Percentiles rank a stretch among this genome's conserved stretches.
phyloP scores from a whole-genome alignment of 1,140 invertebrate genomes.

The Prorops nasuta region DNA sequence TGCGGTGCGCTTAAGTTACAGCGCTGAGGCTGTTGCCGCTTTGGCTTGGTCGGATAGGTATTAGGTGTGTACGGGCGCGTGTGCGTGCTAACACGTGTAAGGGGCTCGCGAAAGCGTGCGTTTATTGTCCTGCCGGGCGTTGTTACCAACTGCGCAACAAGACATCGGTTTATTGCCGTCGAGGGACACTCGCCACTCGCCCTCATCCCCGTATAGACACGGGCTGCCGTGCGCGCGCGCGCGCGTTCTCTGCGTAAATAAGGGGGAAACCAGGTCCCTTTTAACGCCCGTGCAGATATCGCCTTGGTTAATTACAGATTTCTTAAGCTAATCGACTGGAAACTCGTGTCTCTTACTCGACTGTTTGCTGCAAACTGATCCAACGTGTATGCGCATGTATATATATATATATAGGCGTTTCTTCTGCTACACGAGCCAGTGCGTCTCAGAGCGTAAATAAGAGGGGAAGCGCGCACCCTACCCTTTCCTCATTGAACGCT shows the following conservation, averaged over 20 bases:
- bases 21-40: too few relatives aligned
- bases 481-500: too few relatives aligned
- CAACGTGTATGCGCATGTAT: too few relatives aligned
- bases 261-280: constrained; percentile 16
- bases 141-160: constrained; percentile 44
- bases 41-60: too few relatives aligned
- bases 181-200: constrained; percentile 40
- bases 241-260: not conserved
- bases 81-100: constrained; percentile 21
- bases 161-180: constrained; percentile 45
- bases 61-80: too few relatives aligned
- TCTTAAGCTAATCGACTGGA: constrained; percentile 26
- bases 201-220: constrained; percentile 3
- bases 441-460: too few relatives aligned
- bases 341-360: constrained; percentile 5
- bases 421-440: too few relatives aligned
- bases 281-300: constrained; percentile 16
- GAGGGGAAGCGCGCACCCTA: too few relatives aligned
- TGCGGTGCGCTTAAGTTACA: constrained; percentile 17
- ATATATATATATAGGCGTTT: too few relatives aligned
- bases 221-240: not conserved
- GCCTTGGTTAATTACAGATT: constrained; percentile 41
- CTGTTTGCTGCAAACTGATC: too few relatives aligned
- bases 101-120: constrained; percentile 20
- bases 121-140: constrained; percentile 46